These are phyloP conservation scores for Dermolepida albohirtum DNA, from an alignment of 2,888 invertebrate species.

Conservation along the genomic window DNA sequence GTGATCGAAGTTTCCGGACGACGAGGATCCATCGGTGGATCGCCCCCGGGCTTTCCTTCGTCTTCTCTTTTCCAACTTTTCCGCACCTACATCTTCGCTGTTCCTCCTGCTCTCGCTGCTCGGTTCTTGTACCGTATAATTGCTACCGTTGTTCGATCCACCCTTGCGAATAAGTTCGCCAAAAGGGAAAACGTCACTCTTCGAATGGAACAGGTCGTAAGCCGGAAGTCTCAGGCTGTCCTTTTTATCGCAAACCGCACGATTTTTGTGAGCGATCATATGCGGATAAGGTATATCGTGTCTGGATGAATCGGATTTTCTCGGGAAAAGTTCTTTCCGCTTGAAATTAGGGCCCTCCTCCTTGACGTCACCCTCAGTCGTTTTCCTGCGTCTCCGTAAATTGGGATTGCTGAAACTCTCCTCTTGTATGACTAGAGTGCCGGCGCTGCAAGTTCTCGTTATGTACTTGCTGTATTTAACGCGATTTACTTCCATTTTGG, in stretches of 20 bases:
- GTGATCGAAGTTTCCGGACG: slow-evolving; percentile 17
- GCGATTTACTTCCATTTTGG: slow-evolving; percentile 44
- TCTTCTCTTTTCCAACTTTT: slow-evolving; percentile 8
- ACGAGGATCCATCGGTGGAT: slow-evolving; percentile 19
- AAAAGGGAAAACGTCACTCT: slow-evolving; percentile 52
- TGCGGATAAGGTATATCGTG: slow-evolving; percentile 28
- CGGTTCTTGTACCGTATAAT: slow-evolving; percentile 30
- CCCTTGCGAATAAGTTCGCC: slow-evolving; percentile 29
- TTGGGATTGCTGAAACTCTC: slow-evolving; percentile 63
- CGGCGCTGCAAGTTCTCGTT: slow-evolving; percentile 68
- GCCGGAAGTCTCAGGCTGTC: slow-evolving; percentile 26
- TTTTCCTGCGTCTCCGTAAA: slow-evolving; percentile 56
- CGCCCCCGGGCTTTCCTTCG: slow-evolving; percentile 23
- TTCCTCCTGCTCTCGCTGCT: slow-evolving; percentile 32
- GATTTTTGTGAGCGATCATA: slow-evolving; percentile 17
- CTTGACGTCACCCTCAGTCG: slow-evolving; percentile 30
- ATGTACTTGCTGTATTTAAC: slow-evolving; percentile 62
- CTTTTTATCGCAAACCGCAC: slow-evolving; percentile 8
- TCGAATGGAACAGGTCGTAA: slow-evolving; percentile 48
- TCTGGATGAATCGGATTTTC: slow-evolving; percentile 6
- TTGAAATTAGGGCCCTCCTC: slow-evolving; percentile 23
- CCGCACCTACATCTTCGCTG: slow-evolving; percentile 30
- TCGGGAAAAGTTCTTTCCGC: slow-evolving; percentile 26
- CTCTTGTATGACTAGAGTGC: slow-evolving; percentile 68
- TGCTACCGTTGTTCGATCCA: slow-evolving; percentile 22